phyloP scores from a whole-genome alignment of 2,113 vertebrate genomes.

The Gopherus evgoodei region DNA sequence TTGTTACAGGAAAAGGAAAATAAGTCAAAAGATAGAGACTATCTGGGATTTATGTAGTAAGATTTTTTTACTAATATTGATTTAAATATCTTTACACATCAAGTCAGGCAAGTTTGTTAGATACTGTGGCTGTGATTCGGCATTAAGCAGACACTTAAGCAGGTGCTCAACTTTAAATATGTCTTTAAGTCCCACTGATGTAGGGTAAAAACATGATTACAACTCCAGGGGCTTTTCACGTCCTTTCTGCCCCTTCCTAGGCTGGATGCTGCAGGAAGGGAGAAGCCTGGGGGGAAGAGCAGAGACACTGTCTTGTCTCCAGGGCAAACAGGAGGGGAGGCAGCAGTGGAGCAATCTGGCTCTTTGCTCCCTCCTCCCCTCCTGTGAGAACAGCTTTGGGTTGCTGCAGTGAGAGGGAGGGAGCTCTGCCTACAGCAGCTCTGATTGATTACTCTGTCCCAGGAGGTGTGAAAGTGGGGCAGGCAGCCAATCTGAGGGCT shows the following conservation, averaged over 20 bases:
- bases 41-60: not conserved
- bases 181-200: fast-evolving
- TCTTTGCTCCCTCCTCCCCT: not conserved
- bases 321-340: not conserved
- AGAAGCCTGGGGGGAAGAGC: not conserved
- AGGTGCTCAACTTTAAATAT: not conserved
- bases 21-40: not conserved
- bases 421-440: not conserved
- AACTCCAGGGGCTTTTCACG: not conserved
- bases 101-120: not conserved
- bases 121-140: not conserved
- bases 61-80: not conserved
- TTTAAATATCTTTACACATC: not conserved
- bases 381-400: not conserved
- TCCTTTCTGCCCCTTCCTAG: not conserved
- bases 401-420: not conserved
- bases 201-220: not conserved
- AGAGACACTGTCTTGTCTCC: not conserved
- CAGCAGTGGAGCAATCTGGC: not conserved
- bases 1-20: not conserved
- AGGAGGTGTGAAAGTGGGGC: not conserved
- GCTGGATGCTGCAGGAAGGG: not conserved
- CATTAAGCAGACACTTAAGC: not conserved
- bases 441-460: not conserved
- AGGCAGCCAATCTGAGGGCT: not conserved